Base-by-base conservation (phyloP, 2,888 invertebrate genomes). In the Orgyia antiqua region DNA sequence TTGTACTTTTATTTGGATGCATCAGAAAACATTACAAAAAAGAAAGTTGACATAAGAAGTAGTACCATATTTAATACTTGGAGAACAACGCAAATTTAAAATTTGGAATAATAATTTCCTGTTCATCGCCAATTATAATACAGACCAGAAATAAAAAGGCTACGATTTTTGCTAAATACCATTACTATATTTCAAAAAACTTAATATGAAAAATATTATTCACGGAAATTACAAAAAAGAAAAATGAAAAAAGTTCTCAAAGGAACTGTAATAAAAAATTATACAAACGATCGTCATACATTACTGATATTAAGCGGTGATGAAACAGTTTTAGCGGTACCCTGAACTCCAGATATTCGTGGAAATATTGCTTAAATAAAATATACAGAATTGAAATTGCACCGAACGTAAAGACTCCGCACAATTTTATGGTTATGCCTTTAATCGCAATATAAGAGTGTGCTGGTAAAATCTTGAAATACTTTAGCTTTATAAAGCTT, bases 321-420 rank as follows among this genome's bases (percentile, higher is more conserved):
- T 70, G 62, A 62, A 67, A 58, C 58, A 46, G 59, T 53, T 60
- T 53, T 50, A 61, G 52, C 60, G 52, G 58, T 55, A 60, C 54
- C 56, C 50, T 41, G 20, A 33, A 37, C 46, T 42, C 31, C 23
- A 39, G 42, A 42, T 51, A 60, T 58, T 51, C 48, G 50, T 55
- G 54, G 54, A 67, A 68, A 66, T 64, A 62, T 59, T 47, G 42
- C 54, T 51, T 34, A 50, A 57, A 58, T 65, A 61, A 69, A 68
- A 70, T 64, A 68, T 56, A 59, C 53, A 69, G 65, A 61, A 56
- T 39, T 56, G 58, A 66, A 70, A 73, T 75, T 70, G 73, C 70
- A 67, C 63, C 46, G 15, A 45, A 61, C 58, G 60, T 62, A 66
- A 72, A 67, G 61, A 66, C 56, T 58, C 56, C 51, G 50, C 60